A percentile compares a stretch with the other conserved stretches of the same genome.
Evolutionary conservation across 2,113 vertebrate species (phyloP).

Genomic region (Actenoides lindsayi): DNA sequence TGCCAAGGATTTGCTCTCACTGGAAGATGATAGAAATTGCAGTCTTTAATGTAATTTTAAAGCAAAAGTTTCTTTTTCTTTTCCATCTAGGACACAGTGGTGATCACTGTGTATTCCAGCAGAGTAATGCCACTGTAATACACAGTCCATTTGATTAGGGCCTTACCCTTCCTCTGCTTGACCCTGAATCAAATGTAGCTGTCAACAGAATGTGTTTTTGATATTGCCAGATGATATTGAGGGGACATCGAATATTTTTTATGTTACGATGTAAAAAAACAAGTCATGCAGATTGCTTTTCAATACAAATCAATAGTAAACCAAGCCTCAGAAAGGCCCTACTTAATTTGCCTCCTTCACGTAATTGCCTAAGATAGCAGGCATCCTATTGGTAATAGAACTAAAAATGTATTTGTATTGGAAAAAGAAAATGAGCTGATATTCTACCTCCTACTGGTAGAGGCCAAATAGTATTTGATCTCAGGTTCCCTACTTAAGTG

Average conservation of each 20-base stretch:
- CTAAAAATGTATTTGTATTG: not conserved
- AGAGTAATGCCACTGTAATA: not conserved
- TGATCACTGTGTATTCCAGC: not conserved
- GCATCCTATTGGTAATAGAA: not conserved
- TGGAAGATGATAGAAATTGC: not conserved
- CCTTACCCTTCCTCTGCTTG: not conserved
- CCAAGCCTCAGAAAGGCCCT: not conserved
- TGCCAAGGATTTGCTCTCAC: not conserved
- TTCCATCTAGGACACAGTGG: no score
- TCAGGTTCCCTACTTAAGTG: not conserved
- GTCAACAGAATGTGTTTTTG: not conserved
- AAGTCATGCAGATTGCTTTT: not conserved
- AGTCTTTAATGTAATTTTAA: not conserved
- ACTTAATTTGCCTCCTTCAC: not conserved
- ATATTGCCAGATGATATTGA: not conserved
- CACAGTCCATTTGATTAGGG: not conserved
- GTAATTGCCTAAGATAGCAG: not conserved
- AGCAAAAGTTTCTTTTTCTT: not conserved
- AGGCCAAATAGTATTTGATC: not conserved
- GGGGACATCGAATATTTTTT: not conserved
- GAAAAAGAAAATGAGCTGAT: not conserved
- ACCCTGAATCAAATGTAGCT: not conserved
- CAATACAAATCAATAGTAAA: not conserved
- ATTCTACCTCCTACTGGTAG: not conserved
- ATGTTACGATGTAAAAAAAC: not conserved